Evolutionary conservation across 2,888 invertebrate species (phyloP), one percentile per base, ranked within the genome.

Genomic region (Epinotia ramella): DNA sequence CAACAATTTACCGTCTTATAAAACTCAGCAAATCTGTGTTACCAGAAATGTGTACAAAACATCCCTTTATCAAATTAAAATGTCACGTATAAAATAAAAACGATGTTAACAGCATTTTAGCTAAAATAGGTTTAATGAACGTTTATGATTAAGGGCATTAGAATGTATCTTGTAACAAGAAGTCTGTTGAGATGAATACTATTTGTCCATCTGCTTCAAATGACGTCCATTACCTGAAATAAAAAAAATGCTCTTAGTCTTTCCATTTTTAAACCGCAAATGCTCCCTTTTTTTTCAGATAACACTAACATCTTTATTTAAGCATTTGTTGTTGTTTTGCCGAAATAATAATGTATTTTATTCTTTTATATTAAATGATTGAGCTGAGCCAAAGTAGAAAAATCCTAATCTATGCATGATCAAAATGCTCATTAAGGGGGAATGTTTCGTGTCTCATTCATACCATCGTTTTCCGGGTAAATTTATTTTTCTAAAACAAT

Each of bases 181-280:
- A 44, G 44, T 60, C n/a, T 2, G 60, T 46, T n/a, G 59, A 3
- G 20, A 20, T 1, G 24, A 62, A 9, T 3, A n/a, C 7, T 5
- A 16, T 44, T 24, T 9, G 40, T 40, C 40, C 40, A 40, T 24
- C 59, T 11, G 16, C 44, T 68, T 68, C 16, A 16, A 4, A 44
- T 7, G 44, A 44, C 16, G 44, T 44, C 59, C 59, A 24, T 68
- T 16, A 59, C 68, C 68, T 68, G 68, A 16, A 68, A 68, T 16
- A 68, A 40, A 59, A 40, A 59, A 68, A 46, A 12, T 13, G 7
- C 49, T 49, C 13, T 57, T 57, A 7, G 12, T 3, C 2, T 0
- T 44, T 44, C 7, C 44, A 13, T 13, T 46, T 12, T 46, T 40
- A 9, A 1, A 9, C 40, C 40, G 9, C 40, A 40, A 40, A 40